Evolutionary conservation across 2,797 vertebrate genomes (phyloP).

Genomic region (Hylomyscus alleni): DNA sequence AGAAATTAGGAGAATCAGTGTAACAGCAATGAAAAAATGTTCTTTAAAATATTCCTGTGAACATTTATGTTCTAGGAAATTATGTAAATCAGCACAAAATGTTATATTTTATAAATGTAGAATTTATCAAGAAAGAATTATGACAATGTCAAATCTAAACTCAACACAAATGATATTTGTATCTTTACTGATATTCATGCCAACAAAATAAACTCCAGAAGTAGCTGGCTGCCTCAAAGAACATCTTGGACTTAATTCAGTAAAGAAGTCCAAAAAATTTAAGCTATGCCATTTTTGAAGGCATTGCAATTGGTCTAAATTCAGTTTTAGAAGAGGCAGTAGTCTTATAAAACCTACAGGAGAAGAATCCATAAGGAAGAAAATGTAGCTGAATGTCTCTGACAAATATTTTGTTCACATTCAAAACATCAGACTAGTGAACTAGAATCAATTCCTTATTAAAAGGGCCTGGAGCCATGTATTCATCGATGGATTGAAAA

Average conservation of each 20-base stretch:
- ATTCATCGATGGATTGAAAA: not conserved
- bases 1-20: not conserved
- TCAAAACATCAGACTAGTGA: not conserved
- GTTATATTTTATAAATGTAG: not conserved
- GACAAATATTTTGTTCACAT: not conserved
- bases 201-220: not conserved
- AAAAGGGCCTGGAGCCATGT: fast-evolving
- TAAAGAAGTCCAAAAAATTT: not conserved
- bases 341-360: not conserved
- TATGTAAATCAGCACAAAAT: not conserved
- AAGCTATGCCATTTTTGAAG: not conserved
- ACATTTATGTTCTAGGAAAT: not conserved
- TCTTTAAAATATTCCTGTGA: not conserved
- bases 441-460: not conserved
- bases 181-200: not conserved
- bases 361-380: not conserved
- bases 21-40: not conserved
- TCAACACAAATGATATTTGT: not conserved
- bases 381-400: not conserved
- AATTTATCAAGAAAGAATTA: not conserved
- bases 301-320: not conserved
- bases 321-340: not conserved
- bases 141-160: not conserved
- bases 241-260: not conserved
- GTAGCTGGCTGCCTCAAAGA: not conserved